Evolutionary conservation across 2,113 vertebrate species (phyloP).

Genomic region (Garra rufa): DNA sequence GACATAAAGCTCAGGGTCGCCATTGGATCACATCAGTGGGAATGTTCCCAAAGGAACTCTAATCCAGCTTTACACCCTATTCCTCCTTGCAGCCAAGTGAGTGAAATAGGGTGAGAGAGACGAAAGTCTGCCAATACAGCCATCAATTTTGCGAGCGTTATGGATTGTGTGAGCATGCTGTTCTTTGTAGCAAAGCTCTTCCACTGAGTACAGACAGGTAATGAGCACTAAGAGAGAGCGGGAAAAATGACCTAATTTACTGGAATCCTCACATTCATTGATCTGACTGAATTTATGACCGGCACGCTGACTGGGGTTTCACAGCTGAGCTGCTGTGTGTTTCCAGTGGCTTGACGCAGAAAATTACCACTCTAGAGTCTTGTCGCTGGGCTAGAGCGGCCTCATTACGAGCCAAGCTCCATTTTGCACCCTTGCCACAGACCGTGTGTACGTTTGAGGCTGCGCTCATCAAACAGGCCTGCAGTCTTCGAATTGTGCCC

Average conservation of each 20-base stretch:
- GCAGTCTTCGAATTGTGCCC: background rate
- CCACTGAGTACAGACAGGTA: background rate
- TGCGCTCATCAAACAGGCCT: background rate
- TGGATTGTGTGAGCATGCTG: background rate
- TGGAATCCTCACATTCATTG: conserved; percentile 21
- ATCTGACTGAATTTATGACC: conserved; percentile 50
- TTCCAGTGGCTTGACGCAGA: conserved; percentile 51
- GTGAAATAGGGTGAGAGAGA: background rate
- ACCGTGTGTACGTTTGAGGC: background rate
- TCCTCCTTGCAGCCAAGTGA: background rate
- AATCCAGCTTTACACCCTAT: conserved; percentile 38
- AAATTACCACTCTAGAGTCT: conserved; percentile 57
- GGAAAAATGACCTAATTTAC: background rate
- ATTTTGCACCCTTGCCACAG: conserved; percentile 56
- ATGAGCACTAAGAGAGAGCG: conserved; percentile 2
- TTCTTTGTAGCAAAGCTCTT: background rate
- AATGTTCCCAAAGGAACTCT: background rate
- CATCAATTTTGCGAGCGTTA: background rate
- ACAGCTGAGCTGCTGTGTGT: conserved; percentile 53
- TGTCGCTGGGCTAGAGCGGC: conserved; percentile 61
- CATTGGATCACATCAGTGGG: conserved; percentile 12
- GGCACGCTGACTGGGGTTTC: conserved; percentile 51
- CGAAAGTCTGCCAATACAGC: background rate
- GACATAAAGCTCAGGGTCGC: conserved; percentile 20
- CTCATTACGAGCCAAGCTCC: conserved; percentile 26